Base-by-base conservation (phyloP, 2,888 invertebrate genomes). In the Drosophila lutescens region DNA sequence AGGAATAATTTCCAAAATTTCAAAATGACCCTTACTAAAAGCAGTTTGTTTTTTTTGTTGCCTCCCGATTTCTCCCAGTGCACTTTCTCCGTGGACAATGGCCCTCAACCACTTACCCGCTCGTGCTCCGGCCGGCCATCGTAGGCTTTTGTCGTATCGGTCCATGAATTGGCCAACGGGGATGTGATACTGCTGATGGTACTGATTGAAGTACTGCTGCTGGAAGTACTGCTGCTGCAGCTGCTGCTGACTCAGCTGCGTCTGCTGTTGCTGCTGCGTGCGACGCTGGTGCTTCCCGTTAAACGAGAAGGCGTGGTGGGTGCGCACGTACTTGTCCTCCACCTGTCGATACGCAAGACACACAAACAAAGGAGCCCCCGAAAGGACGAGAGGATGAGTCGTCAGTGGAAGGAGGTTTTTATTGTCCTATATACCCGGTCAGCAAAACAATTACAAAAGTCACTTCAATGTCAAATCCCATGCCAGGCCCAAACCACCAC, bases 301-400 rank as follows among this genome's bases (percentile, higher is more conserved):
- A 76, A 90, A 85, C 46, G 91, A 89, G 72, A 85, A 91, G 23
- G 89, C 89, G 55, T 92, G 92, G 79, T 92, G 92, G 36, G 91
- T 90, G 70, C 91, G 91, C 46, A 92, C 90, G 74, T 86, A 89
- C 78, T 91, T 92, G 62, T 92, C 92, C 74, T 92, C 92, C 74
- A 92, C 92, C 92, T 92, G 88, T 73, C 40, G 59, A 58, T 36
- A 30, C 30, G 1, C 1, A 30, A 10, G 34, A 4, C 4, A 34
- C 0, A 34, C 32, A 41, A 36, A 65, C 63, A 63, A 63, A 65
- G 41, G 34, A 62, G 41, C 57, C 41, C 57, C 41, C 43, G 9
- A 34, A 13, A 40, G 44, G 46, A 4, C 40, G 17, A 26, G 30
- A 1, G 30, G 30, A 50, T 68, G 20, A 60, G 40, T 70, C 36